Base-by-base conservation (phyloP, 1,140 invertebrate species). In the Globodera ellingtonae region DNA sequence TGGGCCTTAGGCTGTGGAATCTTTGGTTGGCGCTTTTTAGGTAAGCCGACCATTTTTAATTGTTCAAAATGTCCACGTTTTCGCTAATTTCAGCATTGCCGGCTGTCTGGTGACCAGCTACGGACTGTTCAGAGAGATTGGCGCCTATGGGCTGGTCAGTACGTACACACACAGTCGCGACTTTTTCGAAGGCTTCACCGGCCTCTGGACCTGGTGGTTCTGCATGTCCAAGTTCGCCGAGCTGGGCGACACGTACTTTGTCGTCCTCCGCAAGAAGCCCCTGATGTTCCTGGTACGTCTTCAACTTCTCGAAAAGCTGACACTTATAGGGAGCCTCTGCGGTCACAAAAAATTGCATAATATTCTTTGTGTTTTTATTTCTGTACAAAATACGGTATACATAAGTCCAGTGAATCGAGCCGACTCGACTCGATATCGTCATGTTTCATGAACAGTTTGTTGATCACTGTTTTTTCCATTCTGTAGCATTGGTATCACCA, bases 1-100 rank as follows among this genome's bases (percentile, higher is more conserved):
- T 93, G 21, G 92, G 93, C 7, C 91, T 99, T 13, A 93, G 93
- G 74, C 87, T 95, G 83, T 99, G 97, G 97, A 98, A 98, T 91
- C 93, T 94, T 66, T 90, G 93, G 81, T 90, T 99, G 80, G 96
- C 96, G 4, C 91, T 93, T 21, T 98, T 77, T 75, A 75, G 73
- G 73, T 75, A 35, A 6, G 48, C 24, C 56, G 46, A 48, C 13
- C 35, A 73, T 47, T 8, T 48, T 48, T 46, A 72, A 72, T 24
- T 8, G 9, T 24, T n/a, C 1, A 52, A 21, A 8, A 52, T 52
- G 9, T 52, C 52, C 52, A 52, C 35, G 3, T 52, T 52, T 52
- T 52, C 52, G 18, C 44, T 35, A 35, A 35, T 75, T 48, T 98
- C 91, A 97, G 95, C 18, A 89, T 89, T 62, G 48, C 69, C 88